Base-by-base conservation (phyloP, 1,140 invertebrate species). In the Cydia fagiglandana region DNA sequence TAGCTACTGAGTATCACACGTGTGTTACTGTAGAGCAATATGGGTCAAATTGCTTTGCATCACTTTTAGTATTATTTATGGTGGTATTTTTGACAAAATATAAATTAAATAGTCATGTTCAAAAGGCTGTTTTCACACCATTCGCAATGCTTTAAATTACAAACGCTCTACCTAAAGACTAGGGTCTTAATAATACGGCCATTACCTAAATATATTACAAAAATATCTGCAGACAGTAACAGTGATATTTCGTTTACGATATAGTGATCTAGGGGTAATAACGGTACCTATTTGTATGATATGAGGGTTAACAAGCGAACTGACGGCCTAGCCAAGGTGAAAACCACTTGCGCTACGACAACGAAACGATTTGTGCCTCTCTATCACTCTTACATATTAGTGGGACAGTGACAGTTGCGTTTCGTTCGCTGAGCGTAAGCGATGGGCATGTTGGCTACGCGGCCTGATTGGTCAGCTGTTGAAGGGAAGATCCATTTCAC, bases 101-200 rank as follows among this genome's bases (percentile, higher is more conserved):
- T 6, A 30, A 30, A 4, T 30, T 30, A 4, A 34, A 34, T 6
- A 34, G 34, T 34, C 34, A 5, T 34, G 34, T 34, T 15, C 50
- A 53, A 17, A 15, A 56, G 47, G 50, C 20, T 61, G 56, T 24
- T 24, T 61, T 7, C 56, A 61, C 56, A 61, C 56, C 56, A 61
- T 61, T 61, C 20, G 6, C 20, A 61, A 61, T 24, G 56, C 15
- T 20, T 68, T 30, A 30, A 30, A 70, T 66, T 45, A 70, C 86
- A 89, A 74, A 77, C 83, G 83, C 76, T 80, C 86, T 88, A 88
- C 79, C 87, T 90, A 90, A 79, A 86, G 88, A 90, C 88, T 90
- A 90, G 86, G 84, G 86, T 83, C 84, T 84, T 83, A 85, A 78
- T 81, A 86, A 89, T 89, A 89, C 73, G 78, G 75, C 75, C 77